Evolutionary conservation across 2,797 vertebrate genomes (phyloP).

Genomic region (Percopsis omiscomaycus): DNA sequence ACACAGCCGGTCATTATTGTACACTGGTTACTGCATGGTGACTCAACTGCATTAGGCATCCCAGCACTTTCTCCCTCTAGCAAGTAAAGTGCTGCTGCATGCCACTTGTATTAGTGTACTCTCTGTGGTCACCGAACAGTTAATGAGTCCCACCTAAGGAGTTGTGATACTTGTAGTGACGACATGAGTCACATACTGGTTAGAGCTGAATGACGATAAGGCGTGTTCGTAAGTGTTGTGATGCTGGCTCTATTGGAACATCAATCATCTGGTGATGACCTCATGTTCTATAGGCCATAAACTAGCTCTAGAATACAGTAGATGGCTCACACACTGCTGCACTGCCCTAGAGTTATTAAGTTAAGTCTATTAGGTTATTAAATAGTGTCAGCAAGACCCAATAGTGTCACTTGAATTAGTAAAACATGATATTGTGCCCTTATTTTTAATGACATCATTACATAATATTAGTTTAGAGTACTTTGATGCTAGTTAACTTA

Average conservation of each 20-base stretch:
- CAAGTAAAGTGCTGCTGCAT: not conserved
- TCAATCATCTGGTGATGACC: slow-evolving; percentile 28
- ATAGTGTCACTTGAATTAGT: not conserved
- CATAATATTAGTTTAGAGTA: slow-evolving; percentile 29
- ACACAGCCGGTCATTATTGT: slow-evolving; percentile 17
- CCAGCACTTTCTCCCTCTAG: not conserved
- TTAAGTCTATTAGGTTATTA: not conserved
- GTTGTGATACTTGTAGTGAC: slow-evolving; percentile 9
- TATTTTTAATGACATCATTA: slow-evolving; percentile 18
- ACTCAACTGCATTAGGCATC: slow-evolving; percentile 5
- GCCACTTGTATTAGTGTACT: slow-evolving; percentile 1
- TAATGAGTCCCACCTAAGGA: slow-evolving; percentile 30
- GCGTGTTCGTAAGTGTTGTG: slow-evolving; percentile 11
- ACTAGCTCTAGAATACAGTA: slow-evolving; percentile 12
- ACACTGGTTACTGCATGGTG: slow-evolving; percentile 31
- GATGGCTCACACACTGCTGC: not conserved
- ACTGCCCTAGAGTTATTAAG: slow-evolving; percentile 27
- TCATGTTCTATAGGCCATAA: slow-evolving; percentile 26
- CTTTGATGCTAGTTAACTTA: slow-evolving; percentile 22
- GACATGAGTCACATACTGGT: slow-evolving; percentile 22
- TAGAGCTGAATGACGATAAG: slow-evolving; percentile 23
- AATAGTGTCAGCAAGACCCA: not conserved
- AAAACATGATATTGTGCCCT: not conserved
- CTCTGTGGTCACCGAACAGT: slow-evolving; percentile 13
- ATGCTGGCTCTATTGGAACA: slow-evolving; percentile 13